Evolutionary conservation across 2,113 vertebrate genomes (phyloP), one percentile per base, ranked within the genome.

Genomic region (Tachysurus fulvidraco): DNA sequence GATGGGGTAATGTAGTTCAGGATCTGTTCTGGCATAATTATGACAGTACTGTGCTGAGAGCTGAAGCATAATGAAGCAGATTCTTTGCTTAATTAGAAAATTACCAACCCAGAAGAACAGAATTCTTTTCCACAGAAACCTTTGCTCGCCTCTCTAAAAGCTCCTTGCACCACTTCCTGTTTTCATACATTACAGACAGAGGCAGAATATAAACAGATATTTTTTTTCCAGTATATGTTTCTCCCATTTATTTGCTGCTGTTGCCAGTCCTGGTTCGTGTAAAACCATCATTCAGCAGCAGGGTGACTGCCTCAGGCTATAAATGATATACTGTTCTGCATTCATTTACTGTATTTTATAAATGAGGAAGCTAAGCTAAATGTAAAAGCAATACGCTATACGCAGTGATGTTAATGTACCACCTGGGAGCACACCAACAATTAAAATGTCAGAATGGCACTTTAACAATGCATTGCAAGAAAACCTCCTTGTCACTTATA

Each of bases 341-440:
- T 25, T 10, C 44, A 74, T 74, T 46, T 41, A 44, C n/a, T 44
- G 62, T 4, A 25, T 12, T 44, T 81, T 4, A 25, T 12, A 41
- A 12, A 23, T 74, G 44, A 74, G 41, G 41, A 46, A 11, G 71
- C 71, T 76, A 46, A 11, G 71, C 71, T 76, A 25, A 52, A 14
- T 77, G 52, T 52, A n/a, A 52, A 25, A 50, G 2, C 71, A 74
- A 23, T 50, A 74, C 54, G 12, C 74, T 28, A 9, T 36, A 52
- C 90, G 90, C 86, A 50, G 81, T 92, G 85, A 80, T 21, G 41
- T 71, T 92, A 85, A 80, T 21, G 36, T 71, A 83, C 90, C 93
- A 91, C 92, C 89, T 93, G 92, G 90, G 90, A 92, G 91, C 91
- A 91, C 81, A 57, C 85, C 80, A 85, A 69, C 85, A 59, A 52